These are phyloP conservation scores for Micromys minutus DNA, from an alignment of 2,113 vertebrate species.

Conservation along the genomic window DNA sequence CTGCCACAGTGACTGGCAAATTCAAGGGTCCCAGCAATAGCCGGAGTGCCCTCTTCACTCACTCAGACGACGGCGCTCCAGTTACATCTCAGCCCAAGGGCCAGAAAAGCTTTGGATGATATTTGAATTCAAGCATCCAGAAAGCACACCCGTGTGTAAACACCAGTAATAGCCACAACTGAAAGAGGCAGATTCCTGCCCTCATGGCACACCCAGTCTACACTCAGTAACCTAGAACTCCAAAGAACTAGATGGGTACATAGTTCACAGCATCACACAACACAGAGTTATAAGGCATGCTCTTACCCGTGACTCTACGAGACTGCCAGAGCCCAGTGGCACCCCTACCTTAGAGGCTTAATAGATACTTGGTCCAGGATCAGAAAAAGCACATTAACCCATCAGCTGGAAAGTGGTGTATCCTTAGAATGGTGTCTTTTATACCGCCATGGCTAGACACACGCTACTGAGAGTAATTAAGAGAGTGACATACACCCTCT, in stretches of 20 bases:
- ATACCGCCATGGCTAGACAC: not conserved
- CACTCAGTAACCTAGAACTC: not conserved
- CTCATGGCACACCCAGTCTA: rapidly evolving
- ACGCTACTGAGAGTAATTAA: not conserved
- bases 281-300: rapidly evolving
- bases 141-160: not conserved
- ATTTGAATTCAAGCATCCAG: not conserved
- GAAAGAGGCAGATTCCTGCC: not conserved
- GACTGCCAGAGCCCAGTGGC: not conserved
- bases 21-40: not conserved
- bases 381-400: constrained; percentile 11
- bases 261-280: not conserved
- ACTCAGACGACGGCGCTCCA: not conserved
- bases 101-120: not conserved
- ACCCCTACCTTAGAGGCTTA: not conserved
- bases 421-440: not conserved
- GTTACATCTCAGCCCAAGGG: not conserved
- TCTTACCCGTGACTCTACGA: not conserved
- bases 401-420: not conserved
- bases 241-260: not conserved
- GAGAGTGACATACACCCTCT: not conserved
- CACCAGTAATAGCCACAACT: no score
- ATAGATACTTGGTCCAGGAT: not conserved
- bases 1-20: not conserved
- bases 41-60: not conserved